Conservation (phyloP, 2,888 invertebrate genomes). For the Rhagonycha fulva region DNA sequence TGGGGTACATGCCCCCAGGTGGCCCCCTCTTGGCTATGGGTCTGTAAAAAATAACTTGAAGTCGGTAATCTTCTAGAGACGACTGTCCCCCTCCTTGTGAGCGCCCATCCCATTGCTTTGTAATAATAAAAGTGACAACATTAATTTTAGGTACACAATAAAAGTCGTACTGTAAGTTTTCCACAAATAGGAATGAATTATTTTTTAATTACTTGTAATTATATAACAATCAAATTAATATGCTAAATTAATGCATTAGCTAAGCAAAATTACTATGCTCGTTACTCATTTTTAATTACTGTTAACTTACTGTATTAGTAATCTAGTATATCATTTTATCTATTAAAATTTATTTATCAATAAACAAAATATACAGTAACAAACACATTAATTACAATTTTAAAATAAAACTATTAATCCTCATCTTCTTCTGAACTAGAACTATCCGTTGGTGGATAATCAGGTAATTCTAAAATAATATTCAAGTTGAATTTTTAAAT, state of each 20-base stretch:
- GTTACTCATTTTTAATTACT: background rate
- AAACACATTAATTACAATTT: background rate
- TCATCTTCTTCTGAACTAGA: slow-evolving; percentile 14
- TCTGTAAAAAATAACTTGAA: too few relatives aligned
- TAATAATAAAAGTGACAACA: background rate
- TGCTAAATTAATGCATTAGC: too few relatives aligned
- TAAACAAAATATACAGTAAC: background rate
- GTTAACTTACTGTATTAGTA: background rate
- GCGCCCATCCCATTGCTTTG: too few relatives aligned
- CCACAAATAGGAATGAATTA: background rate
- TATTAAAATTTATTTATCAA: background rate
- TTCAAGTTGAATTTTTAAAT: background rate
- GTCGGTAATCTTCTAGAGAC: too few relatives aligned
- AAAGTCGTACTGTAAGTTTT: background rate
- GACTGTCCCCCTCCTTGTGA: too few relatives aligned
- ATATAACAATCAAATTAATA: background rate
- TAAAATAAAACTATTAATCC: background rate
- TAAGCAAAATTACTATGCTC: background rate
- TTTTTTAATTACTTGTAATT: background rate
- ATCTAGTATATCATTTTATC: background rate
- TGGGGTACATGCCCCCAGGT: too few relatives aligned
- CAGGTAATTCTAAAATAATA: slow-evolving; percentile 57
- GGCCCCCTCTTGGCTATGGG: too few relatives aligned
- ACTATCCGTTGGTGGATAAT: slow-evolving; percentile 32
- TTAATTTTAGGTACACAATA: background rate